A percentile compares a stretch with the other conserved stretches of the same genome.
phyloP scores from a whole-genome alignment of 2,888 invertebrate genomes.

The Hyalella azteca region DNA sequence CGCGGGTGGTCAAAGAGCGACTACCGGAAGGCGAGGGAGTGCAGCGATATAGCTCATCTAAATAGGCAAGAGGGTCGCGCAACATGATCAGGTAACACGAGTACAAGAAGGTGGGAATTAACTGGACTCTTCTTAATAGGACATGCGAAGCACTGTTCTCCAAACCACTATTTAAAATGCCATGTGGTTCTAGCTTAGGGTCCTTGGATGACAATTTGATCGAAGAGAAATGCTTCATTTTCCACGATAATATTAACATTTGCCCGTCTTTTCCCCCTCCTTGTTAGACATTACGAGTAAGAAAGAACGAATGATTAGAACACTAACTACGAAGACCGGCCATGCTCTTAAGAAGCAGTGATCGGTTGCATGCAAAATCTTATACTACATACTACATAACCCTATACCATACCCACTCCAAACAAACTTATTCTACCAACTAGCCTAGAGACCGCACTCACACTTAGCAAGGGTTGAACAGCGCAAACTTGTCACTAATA shows the following conservation, averaged over 20 bases:
- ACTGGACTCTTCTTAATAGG: too few relatives aligned
- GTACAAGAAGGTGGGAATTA: conserved; percentile 19
- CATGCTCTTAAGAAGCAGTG: conserved; percentile 32
- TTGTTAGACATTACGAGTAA: conserved; percentile 22
- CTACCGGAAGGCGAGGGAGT: conserved; percentile 28
- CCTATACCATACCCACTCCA: conserved; percentile 35
- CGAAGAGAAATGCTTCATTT: not conserved
- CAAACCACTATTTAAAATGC: too few relatives aligned
- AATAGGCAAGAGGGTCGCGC: conserved; percentile 4
- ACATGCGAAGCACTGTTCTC: too few relatives aligned
- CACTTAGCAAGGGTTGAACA: conserved; percentile 23
- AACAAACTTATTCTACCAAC: conserved; percentile 32
- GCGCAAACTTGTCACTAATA: conserved; percentile 12
- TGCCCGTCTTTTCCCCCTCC: conserved; percentile 1
- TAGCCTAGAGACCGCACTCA: conserved; percentile 35
- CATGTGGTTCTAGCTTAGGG: too few relatives aligned
- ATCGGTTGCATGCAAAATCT: conserved; percentile 32
- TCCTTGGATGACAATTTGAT: too few relatives aligned
- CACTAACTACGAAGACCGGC: conserved; percentile 31
- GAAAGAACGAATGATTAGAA: conserved; percentile 34
- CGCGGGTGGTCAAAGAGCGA: not conserved
- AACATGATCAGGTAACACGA: conserved; percentile 28
- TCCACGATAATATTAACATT: too few relatives aligned
- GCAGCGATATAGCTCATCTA: conserved; percentile 18
- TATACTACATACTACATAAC: conserved; percentile 19